Conservation (phyloP, 2,888 invertebrate species). For the Sarcophaga subvicina region DNA sequence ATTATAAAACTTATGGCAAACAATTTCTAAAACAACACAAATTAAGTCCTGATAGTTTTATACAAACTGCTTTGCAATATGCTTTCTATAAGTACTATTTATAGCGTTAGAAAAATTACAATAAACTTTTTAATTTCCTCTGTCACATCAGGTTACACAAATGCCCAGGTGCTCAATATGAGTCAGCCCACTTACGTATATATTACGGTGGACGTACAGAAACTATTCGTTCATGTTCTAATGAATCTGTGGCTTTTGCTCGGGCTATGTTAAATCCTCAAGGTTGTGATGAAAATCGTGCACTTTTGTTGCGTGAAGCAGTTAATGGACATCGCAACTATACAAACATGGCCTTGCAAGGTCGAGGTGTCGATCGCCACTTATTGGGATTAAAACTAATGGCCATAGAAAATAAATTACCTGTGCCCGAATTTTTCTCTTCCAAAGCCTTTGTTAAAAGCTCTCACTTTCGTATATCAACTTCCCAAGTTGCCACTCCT, state of each 20-base stretch:
- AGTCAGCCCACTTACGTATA: constrained; percentile 93
- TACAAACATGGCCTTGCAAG: constrained; percentile 83
- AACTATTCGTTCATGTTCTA: constrained; percentile 95
- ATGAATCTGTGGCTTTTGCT: constrained; percentile 90
- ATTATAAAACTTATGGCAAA: constrained; percentile 92
- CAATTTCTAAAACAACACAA: constrained; percentile 93
- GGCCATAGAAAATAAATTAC: constrained; percentile 89
- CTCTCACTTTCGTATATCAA: constrained; percentile 91
- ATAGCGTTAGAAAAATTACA: background rate
- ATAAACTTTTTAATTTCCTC: background rate
- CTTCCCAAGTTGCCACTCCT: constrained; percentile 93
- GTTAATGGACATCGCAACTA: constrained; percentile 91
- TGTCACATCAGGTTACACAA: constrained; percentile 84
- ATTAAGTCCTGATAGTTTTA: constrained; percentile 96
- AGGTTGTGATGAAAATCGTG: constrained; percentile 82
- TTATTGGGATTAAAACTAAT: constrained; percentile 92
- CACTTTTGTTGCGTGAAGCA: constrained; percentile 86
- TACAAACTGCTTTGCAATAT: constrained; percentile 96
- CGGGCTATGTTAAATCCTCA: constrained; percentile 84
- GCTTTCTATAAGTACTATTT: constrained; percentile 89
- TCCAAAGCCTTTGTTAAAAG: constrained; percentile 88
- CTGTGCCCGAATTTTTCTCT: constrained; percentile 88
- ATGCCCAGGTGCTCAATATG: constrained; percentile 93
- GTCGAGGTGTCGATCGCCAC: constrained; percentile 95
- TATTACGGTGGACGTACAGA: constrained; percentile 95